Evolutionary conservation across 1,140 invertebrate species (phyloP).

Genomic region (Marisa cornuarietis): DNA sequence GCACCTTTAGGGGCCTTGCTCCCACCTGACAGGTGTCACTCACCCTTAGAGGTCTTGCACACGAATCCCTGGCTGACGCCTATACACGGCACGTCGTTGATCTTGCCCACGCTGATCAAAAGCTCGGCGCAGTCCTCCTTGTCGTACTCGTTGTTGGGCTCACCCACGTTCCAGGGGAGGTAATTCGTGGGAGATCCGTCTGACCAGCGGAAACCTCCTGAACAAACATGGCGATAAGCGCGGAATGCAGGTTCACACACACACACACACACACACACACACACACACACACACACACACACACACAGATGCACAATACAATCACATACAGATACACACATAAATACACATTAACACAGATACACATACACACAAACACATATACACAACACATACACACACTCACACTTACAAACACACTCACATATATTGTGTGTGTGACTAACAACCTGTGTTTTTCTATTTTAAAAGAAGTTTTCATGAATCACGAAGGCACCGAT

Average conservation of each 20-base stretch:
- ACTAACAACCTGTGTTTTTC: neutral
- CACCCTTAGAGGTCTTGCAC: slow-evolving; percentile 34
- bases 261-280: slow-evolving; percentile 5
- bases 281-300: slow-evolving; percentile 7
- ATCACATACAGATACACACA: slow-evolving; percentile 12
- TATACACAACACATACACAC: neutral
- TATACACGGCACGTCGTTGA: slow-evolving; percentile 41
- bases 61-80: slow-evolving; percentile 29
- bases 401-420: neutral
- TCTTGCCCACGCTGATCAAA: slow-evolving; percentile 17
- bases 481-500: too few relatives aligned
- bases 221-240: neutral
- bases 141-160: slow-evolving; percentile 34
- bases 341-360: neutral
- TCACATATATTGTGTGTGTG: neutral
- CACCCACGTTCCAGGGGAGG: slow-evolving; percentile 40
- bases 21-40: neutral
- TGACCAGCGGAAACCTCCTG: slow-evolving; percentile 47
- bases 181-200: slow-evolving; percentile 48
- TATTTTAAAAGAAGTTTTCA: neutral
- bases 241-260: neutral
- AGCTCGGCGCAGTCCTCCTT: slow-evolving; percentile 38
- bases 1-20: too few relatives aligned
- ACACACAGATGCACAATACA: slow-evolving; percentile 5
- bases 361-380: slow-evolving; percentile 5